Evolutionary conservation across 2,113 vertebrate species (phyloP).

Genomic region (Lepisosteus osseus): DNA sequence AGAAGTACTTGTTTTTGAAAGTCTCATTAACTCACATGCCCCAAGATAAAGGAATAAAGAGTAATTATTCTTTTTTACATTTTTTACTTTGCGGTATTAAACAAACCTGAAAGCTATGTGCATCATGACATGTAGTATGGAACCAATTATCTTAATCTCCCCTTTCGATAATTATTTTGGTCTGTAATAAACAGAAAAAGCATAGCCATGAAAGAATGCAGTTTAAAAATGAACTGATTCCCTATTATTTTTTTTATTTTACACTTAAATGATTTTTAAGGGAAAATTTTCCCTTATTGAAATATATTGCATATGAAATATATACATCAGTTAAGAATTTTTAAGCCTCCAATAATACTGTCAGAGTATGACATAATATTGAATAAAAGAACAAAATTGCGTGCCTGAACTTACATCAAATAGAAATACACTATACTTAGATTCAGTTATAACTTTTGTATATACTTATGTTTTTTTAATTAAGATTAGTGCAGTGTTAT

Average conservation of each 20-base stretch:
- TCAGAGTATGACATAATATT: not conserved
- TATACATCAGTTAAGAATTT: not conserved
- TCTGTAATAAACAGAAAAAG: conserved; percentile 55
- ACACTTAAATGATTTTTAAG: not conserved
- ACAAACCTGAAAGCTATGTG: conserved; percentile 41
- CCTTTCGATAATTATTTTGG: conserved; percentile 63
- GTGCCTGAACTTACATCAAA: too few relatives aligned
- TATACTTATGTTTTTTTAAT: too few relatives aligned
- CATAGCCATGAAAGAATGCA: conserved; percentile 46
- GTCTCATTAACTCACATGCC: conserved; percentile 48
- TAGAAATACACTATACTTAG: too few relatives aligned
- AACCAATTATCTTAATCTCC: conserved; percentile 64
- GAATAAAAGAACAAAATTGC: not conserved
- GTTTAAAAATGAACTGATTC: conserved; percentile 42
- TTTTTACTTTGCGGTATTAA: conserved; percentile 36
- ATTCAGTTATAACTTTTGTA: too few relatives aligned
- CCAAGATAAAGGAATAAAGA: conserved; percentile 46
- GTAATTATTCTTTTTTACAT: not conserved
- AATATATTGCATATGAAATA: not conserved
- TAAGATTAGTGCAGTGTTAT: too few relatives aligned
- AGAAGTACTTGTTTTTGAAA: conserved; percentile 41
- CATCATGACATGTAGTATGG: conserved; percentile 51
- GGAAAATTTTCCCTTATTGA: not conserved
- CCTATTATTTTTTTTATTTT: conserved; percentile 6
- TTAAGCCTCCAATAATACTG: not conserved